Evolutionary conservation across 2,888 invertebrate species (phyloP).

Genomic region (Tubulanus polymorphus): DNA sequence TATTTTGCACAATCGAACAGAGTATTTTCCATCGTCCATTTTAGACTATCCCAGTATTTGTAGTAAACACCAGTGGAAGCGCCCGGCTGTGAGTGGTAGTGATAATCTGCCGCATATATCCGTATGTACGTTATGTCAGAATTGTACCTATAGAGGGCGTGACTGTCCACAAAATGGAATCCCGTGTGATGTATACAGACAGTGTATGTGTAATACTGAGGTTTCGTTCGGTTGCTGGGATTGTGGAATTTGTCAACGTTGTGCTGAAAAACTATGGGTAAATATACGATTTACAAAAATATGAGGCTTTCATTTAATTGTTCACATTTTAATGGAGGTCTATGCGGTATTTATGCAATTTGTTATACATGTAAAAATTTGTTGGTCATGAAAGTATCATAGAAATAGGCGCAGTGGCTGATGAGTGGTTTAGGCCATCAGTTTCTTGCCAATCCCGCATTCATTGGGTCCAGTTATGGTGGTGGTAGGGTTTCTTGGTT

Average conservation of each 20-base stretch:
- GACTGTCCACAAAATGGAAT: constrained; percentile 32
- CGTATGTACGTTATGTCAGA: constrained; percentile 35
- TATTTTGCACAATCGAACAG: too few species aligned
- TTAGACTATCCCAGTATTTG: not conserved
- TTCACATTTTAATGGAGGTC: too few species aligned
- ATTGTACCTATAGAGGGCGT: constrained; percentile 30
- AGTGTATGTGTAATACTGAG: constrained; percentile 29
- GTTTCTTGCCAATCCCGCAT: too few species aligned
- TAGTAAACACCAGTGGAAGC: not conserved
- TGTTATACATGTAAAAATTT: too few species aligned
- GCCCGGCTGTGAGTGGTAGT: not conserved
- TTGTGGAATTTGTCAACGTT: constrained; percentile 36
- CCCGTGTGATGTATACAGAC: constrained; percentile 24
- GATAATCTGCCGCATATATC: constrained; percentile 8
- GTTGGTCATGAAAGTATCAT: too few species aligned
- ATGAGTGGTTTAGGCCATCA: too few species aligned
- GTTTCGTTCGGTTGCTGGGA: constrained; percentile 30
- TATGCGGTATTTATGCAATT: too few species aligned
- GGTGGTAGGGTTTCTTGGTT: too few species aligned
- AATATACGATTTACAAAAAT: constrained; percentile 1
- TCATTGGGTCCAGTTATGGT: too few species aligned
- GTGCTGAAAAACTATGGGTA: constrained; percentile 37
- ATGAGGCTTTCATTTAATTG: too few species aligned
- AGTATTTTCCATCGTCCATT: too few species aligned
- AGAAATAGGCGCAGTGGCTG: too few species aligned